Percentiles rank a stretch among this genome's conserved stretches.
These are phyloP conservation scores for Drosophila pectinifera DNA, from an alignment of 1,140 invertebrate species.

Conservation along the genomic window DNA sequence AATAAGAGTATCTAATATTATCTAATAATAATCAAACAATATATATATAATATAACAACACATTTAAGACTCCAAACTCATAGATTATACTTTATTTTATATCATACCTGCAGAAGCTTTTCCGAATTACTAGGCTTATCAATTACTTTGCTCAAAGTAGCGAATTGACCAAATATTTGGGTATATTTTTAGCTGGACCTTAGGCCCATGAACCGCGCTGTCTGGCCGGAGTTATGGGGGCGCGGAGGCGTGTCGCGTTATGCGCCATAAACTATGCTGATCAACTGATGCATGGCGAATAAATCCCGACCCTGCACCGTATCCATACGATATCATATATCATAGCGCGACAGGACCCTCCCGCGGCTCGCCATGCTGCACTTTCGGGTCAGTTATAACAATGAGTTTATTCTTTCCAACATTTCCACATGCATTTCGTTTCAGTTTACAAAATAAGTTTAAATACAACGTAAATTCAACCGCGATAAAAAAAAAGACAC, in stretches of 20 bases:
- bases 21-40: no score
- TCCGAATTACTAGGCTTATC: no score
- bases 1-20: no score
- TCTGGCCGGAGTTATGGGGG: not conserved
- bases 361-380: not conserved
- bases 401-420: constrained; percentile 68
- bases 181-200: constrained; percentile 8
- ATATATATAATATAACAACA: no score
- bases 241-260: constrained; percentile 23
- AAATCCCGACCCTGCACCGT: constrained; percentile 35
- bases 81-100: no score
- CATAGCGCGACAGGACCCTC: constrained; percentile 10
- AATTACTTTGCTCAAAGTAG: no score
- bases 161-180: no score
- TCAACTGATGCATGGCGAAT: constrained; percentile 52
- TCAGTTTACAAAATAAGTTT: constrained; percentile 72
- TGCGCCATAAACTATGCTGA: constrained; percentile 55
- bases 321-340: constrained; percentile 31
- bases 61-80: no score
- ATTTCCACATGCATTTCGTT: constrained; percentile 75
- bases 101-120: no score
- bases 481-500: constrained; percentile 76
- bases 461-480: constrained; percentile 73
- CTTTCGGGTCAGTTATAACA: constrained; percentile 26
- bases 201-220: constrained; percentile 13